Percentiles rank a stretch among this genome's conserved stretches.
Conservation (phyloP, 2,113 vertebrate genomes). For the Phaethon lepturus region DNA sequence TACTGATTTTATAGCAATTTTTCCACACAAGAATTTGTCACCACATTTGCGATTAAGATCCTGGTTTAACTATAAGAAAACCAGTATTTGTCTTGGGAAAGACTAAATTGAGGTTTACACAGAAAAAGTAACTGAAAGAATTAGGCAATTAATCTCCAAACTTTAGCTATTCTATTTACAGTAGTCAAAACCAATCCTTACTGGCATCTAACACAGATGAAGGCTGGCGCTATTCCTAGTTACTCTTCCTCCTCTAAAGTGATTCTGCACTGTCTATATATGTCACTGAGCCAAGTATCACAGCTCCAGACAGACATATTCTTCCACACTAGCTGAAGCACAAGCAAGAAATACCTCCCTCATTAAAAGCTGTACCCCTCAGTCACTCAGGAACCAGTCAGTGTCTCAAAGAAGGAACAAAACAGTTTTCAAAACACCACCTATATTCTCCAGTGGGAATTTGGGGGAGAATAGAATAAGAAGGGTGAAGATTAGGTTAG, state of each 20-base stretch:
- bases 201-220: not conserved
- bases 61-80: not conserved
- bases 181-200: not conserved
- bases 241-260: not conserved
- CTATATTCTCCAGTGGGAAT: not conserved
- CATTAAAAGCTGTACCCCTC: not conserved
- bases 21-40: not conserved
- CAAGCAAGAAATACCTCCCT: not conserved
- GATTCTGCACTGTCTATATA: not conserved
- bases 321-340: not conserved
- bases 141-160: not conserved
- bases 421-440: not conserved
- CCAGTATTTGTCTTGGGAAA: not conserved
- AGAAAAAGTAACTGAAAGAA: not conserved
- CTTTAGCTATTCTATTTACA: not conserved
- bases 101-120: not conserved
- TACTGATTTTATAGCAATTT: not conserved
- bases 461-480: not conserved
- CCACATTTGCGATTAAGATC: not conserved
- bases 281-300: not conserved
- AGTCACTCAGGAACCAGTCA: not conserved
- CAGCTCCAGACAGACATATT: not conserved
- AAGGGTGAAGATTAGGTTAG: not conserved
- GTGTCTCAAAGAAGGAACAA: not conserved
- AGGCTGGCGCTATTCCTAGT: not conserved